Evolutionary conservation across 2,113 vertebrate genomes (phyloP).

Genomic region (Hystrix cristata): DNA sequence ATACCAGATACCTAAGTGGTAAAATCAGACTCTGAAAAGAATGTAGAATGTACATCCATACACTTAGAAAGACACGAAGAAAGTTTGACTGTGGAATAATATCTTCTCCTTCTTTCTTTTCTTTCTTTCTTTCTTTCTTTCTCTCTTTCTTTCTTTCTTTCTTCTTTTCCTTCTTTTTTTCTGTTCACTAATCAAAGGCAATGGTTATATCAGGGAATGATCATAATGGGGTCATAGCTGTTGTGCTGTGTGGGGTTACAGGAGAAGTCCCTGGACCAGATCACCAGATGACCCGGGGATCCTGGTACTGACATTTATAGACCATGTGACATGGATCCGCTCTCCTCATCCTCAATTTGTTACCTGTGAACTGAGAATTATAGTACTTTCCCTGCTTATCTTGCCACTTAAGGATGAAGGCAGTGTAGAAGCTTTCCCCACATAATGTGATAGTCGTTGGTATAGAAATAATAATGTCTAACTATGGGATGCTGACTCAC

Average conservation of each 20-base stretch:
- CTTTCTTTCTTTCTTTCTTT: no score
- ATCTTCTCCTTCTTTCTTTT: no score
- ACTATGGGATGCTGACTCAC: neutral
- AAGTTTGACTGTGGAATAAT: neutral
- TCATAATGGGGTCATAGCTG: neutral
- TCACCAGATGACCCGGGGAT: neutral
- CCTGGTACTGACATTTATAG: neutral
- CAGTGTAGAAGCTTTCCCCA: neutral
- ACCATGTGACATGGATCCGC: neutral
- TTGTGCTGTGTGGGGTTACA: neutral
- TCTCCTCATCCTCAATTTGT: neutral
- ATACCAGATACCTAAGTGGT: neutral
- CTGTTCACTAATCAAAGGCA: neutral
- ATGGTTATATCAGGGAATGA: neutral
- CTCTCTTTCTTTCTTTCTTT: no score
- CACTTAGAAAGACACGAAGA: neutral
- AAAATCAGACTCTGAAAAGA: constrained; percentile 16
- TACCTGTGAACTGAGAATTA: neutral
- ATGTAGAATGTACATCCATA: neutral
- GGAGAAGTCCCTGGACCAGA: neutral
- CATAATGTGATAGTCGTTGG: neutral
- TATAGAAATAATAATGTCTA: constrained; percentile 39
- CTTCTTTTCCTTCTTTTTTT: no score
- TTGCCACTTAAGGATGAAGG: neutral
- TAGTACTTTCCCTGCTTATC: neutral